Base-by-base conservation (phyloP, 2,113 vertebrate species). In the Sterrhoptilus dennistouni region DNA sequence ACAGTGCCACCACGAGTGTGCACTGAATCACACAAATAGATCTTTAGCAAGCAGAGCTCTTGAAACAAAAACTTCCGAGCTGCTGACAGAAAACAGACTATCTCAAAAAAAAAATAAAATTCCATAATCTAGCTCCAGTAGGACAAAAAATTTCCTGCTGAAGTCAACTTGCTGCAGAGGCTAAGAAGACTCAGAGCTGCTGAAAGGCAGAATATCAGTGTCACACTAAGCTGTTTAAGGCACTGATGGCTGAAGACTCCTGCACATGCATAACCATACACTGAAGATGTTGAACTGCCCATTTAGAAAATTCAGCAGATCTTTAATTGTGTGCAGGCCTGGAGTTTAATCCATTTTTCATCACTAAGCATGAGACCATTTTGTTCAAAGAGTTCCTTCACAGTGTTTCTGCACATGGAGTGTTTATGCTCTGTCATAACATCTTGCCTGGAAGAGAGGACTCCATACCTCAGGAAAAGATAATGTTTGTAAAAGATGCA, bases 181-280 rank as follows among this genome's bases (percentile, higher is more conserved):
- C 28, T 92, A 74, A 3, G 76, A 82, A 53, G 59, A 47, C 9
- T 20, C 35, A 64, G 74, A 87, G 38, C 52, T 90, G 63, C 36
- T 80, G 69, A 90, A 83, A 91, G 22, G 72, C 40, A 71, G 72
- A 86, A 21, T 77, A 91, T 90, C 74, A 52, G 66, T 66, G 74
- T 83, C 66, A 74, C 59, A 27, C 27, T 25, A 69, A 83, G 45
- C 23, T 76, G 38, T 71, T 91, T 53, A 80, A 54, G 29, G 63
- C 0, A 0, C 24, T 61, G 53, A 40, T 61, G 23, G 47, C 79
- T 88, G 35, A 70, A 76, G 45, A 33, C 24, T 93, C 12, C 2
- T 42, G 57, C 77, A 82, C 0, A 0, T 76, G 57, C 53, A 54
- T 36, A 89, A 47, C 31, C 2, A 0, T 72, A n/a, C 50, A 85